Evolutionary conservation across 2,797 vertebrate species (phyloP), one percentile per base, ranked within the genome.

Genomic region (Hemibagrus guttatus): DNA sequence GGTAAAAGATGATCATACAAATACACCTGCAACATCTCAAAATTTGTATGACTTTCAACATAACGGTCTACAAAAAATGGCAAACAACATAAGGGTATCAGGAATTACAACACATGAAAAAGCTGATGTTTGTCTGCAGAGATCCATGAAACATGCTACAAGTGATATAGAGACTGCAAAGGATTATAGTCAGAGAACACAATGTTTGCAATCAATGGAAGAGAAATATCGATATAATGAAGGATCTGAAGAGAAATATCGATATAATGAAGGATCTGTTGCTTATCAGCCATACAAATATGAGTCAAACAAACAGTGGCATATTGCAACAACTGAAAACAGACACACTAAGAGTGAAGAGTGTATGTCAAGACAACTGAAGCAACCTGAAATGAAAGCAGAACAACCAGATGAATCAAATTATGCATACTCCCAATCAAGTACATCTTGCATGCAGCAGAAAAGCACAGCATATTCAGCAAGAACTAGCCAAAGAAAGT

Each of bases 381-480:
- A 84, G 21, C 75, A 81, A 68, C 42, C 75, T 23, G 81, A 80
- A 86, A 72, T 64, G 86, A 88, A 90, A 71, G 35, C 82, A 87
- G 89, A 91, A 54, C 85, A 87, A 69, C 59, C 39, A 69, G 72
- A 88, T 92, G 59, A 92, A 93, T 90, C 92, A 92, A 89, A 93
- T 93, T 82, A 93, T 93, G 76, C 94, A 68, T 21, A 94, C 90
- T 92, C 93, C 89, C 92, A 66, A 83, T 91, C 89, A 46, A 92
- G 14, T 46, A 35, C 28, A 74, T 49, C 61, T 91, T 69, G 90
- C 91, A 89, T 78, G 88, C 14, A 52, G 16, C 80, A 84, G 46
- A 85, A 90, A 88, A 91, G 80, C 28, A 83, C 90, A 90, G 84
- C 39, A 81, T 28, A 86, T 87, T 69, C 81, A 64, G 52, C 76